phyloP scores from a whole-genome alignment of 2,113 vertebrate genomes.

The zebrafish (Danio rerio) region DNA sequence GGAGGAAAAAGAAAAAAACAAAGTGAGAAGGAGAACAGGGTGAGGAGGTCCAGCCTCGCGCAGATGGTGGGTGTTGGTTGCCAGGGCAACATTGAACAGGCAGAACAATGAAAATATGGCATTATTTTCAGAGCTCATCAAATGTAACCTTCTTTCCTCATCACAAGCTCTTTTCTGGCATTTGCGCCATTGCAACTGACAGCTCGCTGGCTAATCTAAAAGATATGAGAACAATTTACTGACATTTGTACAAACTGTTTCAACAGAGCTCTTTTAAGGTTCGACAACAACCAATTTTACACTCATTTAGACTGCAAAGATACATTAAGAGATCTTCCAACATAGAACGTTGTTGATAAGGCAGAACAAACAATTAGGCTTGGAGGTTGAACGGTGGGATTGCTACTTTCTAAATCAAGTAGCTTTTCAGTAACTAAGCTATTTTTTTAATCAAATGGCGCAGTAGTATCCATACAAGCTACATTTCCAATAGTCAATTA shows the following conservation, averaged over 20 bases:
- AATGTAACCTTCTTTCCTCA: constrained; percentile 53
- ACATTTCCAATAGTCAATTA: no score
- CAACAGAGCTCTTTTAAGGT: constrained; percentile 5
- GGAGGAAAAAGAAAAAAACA: constrained; percentile 8
- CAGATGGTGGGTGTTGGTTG: constrained; percentile 65
- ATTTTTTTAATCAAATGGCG: no score
- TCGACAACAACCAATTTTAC: constrained; percentile 15
- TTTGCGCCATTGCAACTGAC: constrained; percentile 47
- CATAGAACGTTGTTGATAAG: not conserved
- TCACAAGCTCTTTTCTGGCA: constrained; percentile 51
- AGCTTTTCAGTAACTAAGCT: no score
- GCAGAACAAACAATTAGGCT: constrained; percentile 12
- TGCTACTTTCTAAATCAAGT: no score
- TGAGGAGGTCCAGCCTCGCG: constrained; percentile 55
- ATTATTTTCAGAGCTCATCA: constrained; percentile 59
- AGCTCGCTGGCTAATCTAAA: constrained; percentile 35
- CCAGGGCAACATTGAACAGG: constrained; percentile 61
- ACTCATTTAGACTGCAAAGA: constrained; percentile 38
- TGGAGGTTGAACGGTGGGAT: no score
- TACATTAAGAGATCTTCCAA: constrained; percentile 9
- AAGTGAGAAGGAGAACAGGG: constrained; percentile 36
- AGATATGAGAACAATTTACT: constrained; percentile 46
- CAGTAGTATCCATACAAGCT: no score
- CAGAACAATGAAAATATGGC: constrained; percentile 65
- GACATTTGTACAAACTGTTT: constrained; percentile 50